Base-by-base conservation (phyloP, 2,113 vertebrate genomes). In the Scartelaos histophorus region DNA sequence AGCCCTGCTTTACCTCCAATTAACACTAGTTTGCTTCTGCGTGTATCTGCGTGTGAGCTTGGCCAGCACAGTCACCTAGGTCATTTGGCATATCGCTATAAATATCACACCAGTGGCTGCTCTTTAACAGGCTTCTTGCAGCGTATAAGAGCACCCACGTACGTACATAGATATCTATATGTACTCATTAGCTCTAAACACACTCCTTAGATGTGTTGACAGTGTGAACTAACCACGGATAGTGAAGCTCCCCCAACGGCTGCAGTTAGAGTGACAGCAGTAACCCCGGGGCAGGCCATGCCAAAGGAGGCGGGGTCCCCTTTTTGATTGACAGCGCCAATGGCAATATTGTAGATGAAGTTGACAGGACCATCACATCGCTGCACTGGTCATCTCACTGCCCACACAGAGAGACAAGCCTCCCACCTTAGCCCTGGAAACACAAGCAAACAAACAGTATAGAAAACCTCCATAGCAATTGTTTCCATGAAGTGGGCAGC, bases 1-100 rank as follows among this genome's bases (percentile, higher is more conserved):
- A 88, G 73, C 87, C 69, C 49, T 19, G 67, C 72, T 89, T 90
- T 89, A 91, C 92, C 91, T 90, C 92, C 89, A 93, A 94, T 93
- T 93, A 93, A 92, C 91, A 93, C 91, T 87, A 34, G 72, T 85
- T 89, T 79, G 87, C 77, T 67, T 82, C 73, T 72, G 46, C 24
- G 67, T 73, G 67, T 73, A 24, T 85, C 66, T n/a, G 22, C 47
- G 76, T 70, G 73, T 71, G 76, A 78, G 75, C 62, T 54, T 61
- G 66, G 85, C 81, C 83, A 80, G 78, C 73, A 54, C 51, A 83
- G 75, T 84, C 83, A 83, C 80, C 82, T 74, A 83, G 91, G 92
- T 90, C 90, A 91, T 85, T 85, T 86, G 74, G 81, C 79, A 83
- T 79, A 57, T 70, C 78, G 86, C 70, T 85, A 89, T 90, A 90